Evolutionary conservation across 2,113 vertebrate species (phyloP), one percentile per base, ranked within the genome.

Genomic region (Aldabrachelys gigantea): DNA sequence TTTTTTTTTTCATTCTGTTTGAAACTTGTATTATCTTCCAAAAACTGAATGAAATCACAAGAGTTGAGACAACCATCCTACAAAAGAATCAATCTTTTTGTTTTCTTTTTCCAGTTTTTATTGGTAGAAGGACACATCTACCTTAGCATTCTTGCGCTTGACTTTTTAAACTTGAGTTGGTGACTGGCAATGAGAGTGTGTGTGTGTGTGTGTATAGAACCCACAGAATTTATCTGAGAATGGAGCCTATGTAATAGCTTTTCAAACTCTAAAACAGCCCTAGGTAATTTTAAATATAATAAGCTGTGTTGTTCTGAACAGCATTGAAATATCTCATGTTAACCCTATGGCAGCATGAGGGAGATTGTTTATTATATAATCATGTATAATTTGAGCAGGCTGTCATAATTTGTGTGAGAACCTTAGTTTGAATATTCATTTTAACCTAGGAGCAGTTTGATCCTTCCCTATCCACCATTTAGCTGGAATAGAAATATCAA

Each of bases 351-450:
- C 84, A 88, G 87, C 52, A 19, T 53, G 85, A 82, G 12, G 62
- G 93, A 90, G 56, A 79, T 94, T 92, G 85, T 57, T 91, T 91
- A 82, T 89, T 96, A 92, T 93, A 85, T 96, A 92, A 94, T 96
- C 91, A 93, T 83, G 49, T 0, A 0, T 92, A 94, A 84, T 95
- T 96, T 96, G 94, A 95, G 81, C 83, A 87, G 56, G n/a, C 87
- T 96, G 86, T 62, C 57, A 35, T 95, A 95, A 96, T 50, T 95
- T 91, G 80, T 94, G 82, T 89, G 90, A 92, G 90, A 95, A 79
- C 56, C 52, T 96, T 90, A 62, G 3, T 96, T 80, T 91, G 52
- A 92, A 44, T 72, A 22, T 81, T 94, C 92, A 82, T 91, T 93
- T 93, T 82, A 80, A 90, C 84, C 78, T 79, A 93, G 49, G 88